phyloP scores from a whole-genome alignment of 2,888 invertebrate genomes.

The Biston betularia region DNA sequence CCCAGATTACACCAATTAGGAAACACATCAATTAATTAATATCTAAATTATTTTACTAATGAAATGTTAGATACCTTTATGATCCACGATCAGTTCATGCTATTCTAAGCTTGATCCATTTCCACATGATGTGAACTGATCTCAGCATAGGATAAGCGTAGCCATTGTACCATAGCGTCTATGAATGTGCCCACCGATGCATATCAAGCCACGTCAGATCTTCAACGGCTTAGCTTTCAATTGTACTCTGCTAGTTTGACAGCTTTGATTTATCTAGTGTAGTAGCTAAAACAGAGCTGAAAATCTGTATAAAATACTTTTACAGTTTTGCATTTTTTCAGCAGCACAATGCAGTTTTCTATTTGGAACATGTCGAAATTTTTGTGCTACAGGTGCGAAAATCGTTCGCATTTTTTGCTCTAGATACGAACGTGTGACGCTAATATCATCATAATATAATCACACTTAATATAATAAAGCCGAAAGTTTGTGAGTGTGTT shows the following conservation, averaged over 20 bases:
- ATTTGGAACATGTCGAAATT: not conserved
- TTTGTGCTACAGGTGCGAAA: no score
- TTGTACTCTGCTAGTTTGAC: slow-evolving; percentile 41
- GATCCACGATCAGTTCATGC: slow-evolving; percentile 2
- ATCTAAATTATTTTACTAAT: no score
- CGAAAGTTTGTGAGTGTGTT: no score
- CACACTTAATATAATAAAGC: no score
- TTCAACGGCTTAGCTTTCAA: slow-evolving; percentile 42
- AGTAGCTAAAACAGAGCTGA: slow-evolving; percentile 34
- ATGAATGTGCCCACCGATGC: slow-evolving; percentile 41
- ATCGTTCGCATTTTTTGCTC: no score
- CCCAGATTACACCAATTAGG: no score
- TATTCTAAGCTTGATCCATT: slow-evolving; percentile 2
- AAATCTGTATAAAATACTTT: slow-evolving; percentile 19
- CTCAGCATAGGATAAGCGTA: slow-evolving; percentile 35
- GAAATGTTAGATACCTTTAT: not conserved
- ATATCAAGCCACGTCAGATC: slow-evolving; percentile 43
- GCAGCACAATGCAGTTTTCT: not conserved
- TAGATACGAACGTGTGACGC: no score
- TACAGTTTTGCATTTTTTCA: not conserved
- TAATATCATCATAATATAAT: no score
- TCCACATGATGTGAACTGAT: slow-evolving; percentile 30
- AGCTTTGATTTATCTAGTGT: slow-evolving; percentile 32
- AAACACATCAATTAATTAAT: no score
- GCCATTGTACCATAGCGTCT: slow-evolving; percentile 38